Percentiles rank a stretch among this genome's conserved stretches.
These are phyloP conservation scores for Leptodirus hochenwartii DNA, from an alignment of 2,888 invertebrate genomes.

Conservation along the genomic window DNA sequence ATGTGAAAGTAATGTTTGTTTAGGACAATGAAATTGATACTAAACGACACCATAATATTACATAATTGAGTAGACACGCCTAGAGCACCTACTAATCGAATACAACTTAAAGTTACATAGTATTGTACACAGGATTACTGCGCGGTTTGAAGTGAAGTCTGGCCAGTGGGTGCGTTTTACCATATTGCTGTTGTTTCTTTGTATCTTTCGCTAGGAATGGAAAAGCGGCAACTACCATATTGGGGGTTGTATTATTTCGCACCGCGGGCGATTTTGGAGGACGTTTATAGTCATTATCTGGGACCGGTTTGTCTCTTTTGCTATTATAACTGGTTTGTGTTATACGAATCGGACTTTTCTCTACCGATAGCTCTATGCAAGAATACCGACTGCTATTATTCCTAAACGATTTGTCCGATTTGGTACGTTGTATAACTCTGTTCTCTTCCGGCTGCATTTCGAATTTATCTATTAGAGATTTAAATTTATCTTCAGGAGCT, in stretches of 20 bases:
- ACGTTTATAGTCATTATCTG: too few relatives aligned
- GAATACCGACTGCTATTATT: constrained; percentile 19
- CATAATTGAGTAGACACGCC: too few relatives aligned
- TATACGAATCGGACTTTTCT: constrained; percentile 18
- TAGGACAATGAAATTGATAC: too few relatives aligned
- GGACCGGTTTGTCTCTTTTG: too few relatives aligned
- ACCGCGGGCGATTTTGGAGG: constrained; percentile 29
- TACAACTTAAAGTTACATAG: constrained; percentile 43
- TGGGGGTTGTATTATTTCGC: constrained; percentile 18
- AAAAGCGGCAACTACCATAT: constrained; percentile 45
- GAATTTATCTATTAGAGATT: constrained; percentile 58
- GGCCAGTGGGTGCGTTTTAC: constrained; percentile 81
- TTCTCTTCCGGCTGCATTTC: constrained; percentile 24
- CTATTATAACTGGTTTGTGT: too few relatives aligned
- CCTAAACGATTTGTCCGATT: constrained; percentile 9
- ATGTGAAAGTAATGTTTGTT: too few relatives aligned
- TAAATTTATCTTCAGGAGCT: constrained; percentile 27
- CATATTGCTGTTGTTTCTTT: constrained; percentile 74
- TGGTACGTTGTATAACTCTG: constrained; percentile 5
- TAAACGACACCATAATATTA: too few relatives aligned
- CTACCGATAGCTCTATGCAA: constrained; percentile 23
- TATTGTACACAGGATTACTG: constrained; percentile 75
- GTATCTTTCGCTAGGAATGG: constrained; percentile 47
- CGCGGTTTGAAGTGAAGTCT: constrained; percentile 64
- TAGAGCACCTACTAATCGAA: not conserved